Conservation (phyloP, 2,797 vertebrate species). For the Macrochelys suwanniensis region DNA sequence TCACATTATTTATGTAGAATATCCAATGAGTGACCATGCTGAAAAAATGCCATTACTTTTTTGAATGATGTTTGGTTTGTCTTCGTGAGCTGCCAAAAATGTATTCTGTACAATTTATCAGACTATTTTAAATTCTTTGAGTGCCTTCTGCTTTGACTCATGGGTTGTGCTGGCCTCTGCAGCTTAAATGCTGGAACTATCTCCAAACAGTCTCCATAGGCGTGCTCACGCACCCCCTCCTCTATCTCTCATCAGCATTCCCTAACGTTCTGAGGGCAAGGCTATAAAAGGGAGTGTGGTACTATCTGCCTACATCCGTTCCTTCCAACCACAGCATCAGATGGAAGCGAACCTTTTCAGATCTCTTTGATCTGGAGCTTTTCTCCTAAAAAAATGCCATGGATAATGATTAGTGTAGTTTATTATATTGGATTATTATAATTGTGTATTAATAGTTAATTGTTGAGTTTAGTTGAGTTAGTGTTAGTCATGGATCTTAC, state of each 20-base stretch:
- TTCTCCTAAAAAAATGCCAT: background rate
- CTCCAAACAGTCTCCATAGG: no score
- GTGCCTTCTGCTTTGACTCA: no score
- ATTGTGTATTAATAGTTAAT: background rate
- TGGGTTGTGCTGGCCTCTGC: no score
- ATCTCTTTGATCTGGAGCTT: background rate
- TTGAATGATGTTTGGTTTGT: no score
- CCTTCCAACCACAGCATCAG: background rate
- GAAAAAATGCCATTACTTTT: background rate
- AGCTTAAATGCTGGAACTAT: no score
- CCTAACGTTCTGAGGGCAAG: background rate
- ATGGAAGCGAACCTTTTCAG: background rate
- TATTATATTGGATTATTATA: background rate
- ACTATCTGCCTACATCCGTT: background rate
- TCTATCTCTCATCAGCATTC: no score
- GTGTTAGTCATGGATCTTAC: background rate
- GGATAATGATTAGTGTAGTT: background rate
- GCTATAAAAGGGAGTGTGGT: background rate
- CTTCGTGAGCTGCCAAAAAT: no score
- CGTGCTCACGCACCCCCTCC: no score
- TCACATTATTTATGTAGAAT: background rate
- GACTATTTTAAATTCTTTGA: no score
- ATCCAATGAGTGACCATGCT: background rate
- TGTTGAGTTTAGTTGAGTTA: background rate
- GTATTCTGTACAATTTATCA: no score